These are phyloP conservation scores for Mimas tiliae DNA, from an alignment of 2,888 invertebrate species.

Conservation along the genomic window DNA sequence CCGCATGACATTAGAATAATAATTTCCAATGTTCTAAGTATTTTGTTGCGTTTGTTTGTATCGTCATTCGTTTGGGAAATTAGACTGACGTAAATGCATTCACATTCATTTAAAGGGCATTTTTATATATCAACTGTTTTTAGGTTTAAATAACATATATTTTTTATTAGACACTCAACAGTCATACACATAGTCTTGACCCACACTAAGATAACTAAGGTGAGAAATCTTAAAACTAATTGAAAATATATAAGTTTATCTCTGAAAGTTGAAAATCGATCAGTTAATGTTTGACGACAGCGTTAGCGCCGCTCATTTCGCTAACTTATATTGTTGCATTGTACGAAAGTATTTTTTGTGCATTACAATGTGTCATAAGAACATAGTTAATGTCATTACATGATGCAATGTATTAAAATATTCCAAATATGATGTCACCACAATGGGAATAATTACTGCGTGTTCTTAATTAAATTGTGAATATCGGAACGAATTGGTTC, in stretches of 20 bases:
- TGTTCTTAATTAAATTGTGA: not conserved
- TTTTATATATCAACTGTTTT: not conserved
- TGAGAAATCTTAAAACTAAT: too few species aligned
- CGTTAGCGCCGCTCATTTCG: too few species aligned
- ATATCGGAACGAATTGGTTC: not conserved
- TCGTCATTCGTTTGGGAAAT: not conserved
- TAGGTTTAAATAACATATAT: too few species aligned
- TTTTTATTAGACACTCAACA: too few species aligned
- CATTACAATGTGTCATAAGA: not conserved
- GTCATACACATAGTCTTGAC: too few species aligned
- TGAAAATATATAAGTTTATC: too few species aligned
- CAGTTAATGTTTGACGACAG: too few species aligned
- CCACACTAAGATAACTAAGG: too few species aligned
- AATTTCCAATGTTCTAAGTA: conserved; percentile 17
- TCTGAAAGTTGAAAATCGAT: too few species aligned
- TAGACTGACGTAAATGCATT: not conserved
- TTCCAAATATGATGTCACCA: not conserved
- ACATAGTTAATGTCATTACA: not conserved
- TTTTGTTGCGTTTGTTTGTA: not conserved
- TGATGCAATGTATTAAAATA: not conserved
- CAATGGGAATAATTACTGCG: not conserved
- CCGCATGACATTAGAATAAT: conserved; percentile 6
- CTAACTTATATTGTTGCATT: too few species aligned
- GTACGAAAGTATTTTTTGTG: too few species aligned
- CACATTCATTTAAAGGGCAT: not conserved